Conservation (phyloP, 2,888 invertebrate species). For the Cabera pusaria region DNA sequence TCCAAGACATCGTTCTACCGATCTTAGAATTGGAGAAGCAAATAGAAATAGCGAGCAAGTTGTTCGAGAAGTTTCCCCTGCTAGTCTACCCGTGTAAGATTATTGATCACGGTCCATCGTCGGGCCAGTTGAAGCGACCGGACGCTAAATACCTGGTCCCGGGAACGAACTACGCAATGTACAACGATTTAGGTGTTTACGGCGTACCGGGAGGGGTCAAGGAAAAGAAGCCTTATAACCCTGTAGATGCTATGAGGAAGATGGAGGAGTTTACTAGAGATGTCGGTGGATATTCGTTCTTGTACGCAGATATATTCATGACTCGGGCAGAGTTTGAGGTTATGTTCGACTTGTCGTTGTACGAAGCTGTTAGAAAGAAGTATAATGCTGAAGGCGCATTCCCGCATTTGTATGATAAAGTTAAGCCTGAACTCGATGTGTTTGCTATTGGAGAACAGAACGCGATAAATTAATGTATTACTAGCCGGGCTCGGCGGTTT, state of each 20-base stretch:
- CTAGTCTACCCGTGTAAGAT: constrained; percentile 88
- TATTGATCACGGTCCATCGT: constrained; percentile 84
- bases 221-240: constrained; percentile 83
- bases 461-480: constrained; percentile 37
- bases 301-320: constrained; percentile 89
- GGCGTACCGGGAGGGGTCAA: constrained; percentile 87
- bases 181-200: constrained; percentile 88
- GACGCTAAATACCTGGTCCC: constrained; percentile 83
- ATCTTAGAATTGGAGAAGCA: constrained; percentile 85
- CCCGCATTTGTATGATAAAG: constrained; percentile 86
- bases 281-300: constrained; percentile 86
- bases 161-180: constrained; percentile 87
- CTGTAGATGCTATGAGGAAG: constrained; percentile 85
- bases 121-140: constrained; percentile 84
- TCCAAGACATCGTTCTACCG: constrained; percentile 88
- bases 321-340: constrained; percentile 84
- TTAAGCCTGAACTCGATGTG: constrained; percentile 86
- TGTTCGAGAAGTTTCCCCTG: constrained; percentile 87
- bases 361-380: constrained; percentile 83
- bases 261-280: constrained; percentile 88
- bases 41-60: constrained; percentile 80
- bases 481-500: no score
- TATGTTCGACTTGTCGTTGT: constrained; percentile 87
- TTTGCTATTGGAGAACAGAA: constrained; percentile 79
- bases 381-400: constrained; percentile 84